Evolutionary conservation across 2,888 invertebrate species (phyloP).

Genomic region (Brachyopa scutellaris): DNA sequence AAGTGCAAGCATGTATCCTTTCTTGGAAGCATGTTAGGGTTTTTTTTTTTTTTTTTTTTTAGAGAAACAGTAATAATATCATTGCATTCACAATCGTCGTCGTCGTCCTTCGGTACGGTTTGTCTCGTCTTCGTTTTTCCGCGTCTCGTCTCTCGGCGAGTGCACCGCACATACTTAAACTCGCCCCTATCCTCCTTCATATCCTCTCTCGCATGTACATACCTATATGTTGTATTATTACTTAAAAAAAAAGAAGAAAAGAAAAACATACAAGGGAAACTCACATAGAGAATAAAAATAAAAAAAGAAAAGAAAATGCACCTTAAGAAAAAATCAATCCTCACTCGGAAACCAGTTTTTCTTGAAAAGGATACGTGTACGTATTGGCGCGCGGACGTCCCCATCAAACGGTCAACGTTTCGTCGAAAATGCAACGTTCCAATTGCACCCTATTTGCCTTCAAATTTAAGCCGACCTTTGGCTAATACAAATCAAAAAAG

Average conservation of each 20-base stretch:
- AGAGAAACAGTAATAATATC: constrained; percentile 73
- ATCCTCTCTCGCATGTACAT: constrained; percentile 55
- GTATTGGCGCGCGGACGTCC: constrained; percentile 70
- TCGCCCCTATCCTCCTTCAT: constrained; percentile 17
- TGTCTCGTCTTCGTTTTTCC: constrained; percentile 66
- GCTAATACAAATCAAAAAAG: constrained; percentile 46
- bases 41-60: constrained; percentile 34
- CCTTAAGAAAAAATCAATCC: constrained; percentile 80
- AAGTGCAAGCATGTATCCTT: constrained; percentile 73
- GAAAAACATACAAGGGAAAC: constrained; percentile 68
- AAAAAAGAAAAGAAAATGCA: constrained; percentile 75
- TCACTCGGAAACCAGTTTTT: constrained; percentile 71
- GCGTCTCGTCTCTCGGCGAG: constrained; percentile 62
- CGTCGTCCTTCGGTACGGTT: constrained; percentile 72
- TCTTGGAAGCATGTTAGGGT: constrained; percentile 76
- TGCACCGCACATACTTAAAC: constrained; percentile 52
- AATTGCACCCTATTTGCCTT: constrained; percentile 45
- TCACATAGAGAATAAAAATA: constrained; percentile 71
- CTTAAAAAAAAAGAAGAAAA: constrained; percentile 53
- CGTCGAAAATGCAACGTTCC: constrained; percentile 61
- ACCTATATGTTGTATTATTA: constrained; percentile 71
- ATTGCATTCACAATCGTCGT: constrained; percentile 73
- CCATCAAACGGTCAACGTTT: constrained; percentile 54
- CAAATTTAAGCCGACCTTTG: constrained; percentile 6
- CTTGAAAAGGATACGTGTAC: constrained; percentile 72